Evolutionary conservation across 2,797 vertebrate genomes (phyloP).

Genomic region (Cryptoblepharus egeriae): DNA sequence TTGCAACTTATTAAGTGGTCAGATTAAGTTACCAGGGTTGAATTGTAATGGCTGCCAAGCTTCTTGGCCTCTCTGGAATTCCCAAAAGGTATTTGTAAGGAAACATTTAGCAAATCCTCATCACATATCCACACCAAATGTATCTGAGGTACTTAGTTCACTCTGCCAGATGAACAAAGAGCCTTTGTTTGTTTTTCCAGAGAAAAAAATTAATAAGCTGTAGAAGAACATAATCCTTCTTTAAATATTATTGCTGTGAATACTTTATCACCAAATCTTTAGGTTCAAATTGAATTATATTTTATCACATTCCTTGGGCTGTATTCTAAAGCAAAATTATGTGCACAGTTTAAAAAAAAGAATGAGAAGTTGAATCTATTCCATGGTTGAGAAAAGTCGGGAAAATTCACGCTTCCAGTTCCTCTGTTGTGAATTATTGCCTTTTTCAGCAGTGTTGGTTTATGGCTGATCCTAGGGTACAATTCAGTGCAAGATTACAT

Average conservation of each 20-base stretch:
- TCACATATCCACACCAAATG: slow-evolving; percentile 8
- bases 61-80: slow-evolving; percentile 46
- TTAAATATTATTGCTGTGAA: slow-evolving; percentile 78
- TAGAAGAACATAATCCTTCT: slow-evolving; percentile 72
- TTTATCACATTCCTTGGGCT: slow-evolving; percentile 68
- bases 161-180: slow-evolving; percentile 17
- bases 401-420: background rate
- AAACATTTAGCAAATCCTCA: slow-evolving; percentile 27
- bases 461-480: background rate
- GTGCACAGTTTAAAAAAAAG: background rate
- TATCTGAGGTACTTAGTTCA: background rate
- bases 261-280: slow-evolving; percentile 72
- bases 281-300: slow-evolving; percentile 71
- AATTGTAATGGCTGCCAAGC: slow-evolving; percentile 55
- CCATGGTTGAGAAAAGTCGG: background rate
- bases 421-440: background rate
- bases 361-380: background rate
- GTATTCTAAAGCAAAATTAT: slow-evolving; percentile 62
- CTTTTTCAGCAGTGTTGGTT: background rate
- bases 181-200: slow-evolving; percentile 60
- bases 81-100: slow-evolving; percentile 36
- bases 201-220: slow-evolving; percentile 56
- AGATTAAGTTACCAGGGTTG: slow-evolving; percentile 13
- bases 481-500: too few relatives aligned
- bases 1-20: background rate